A percentile compares a stretch with the other conserved stretches of the same genome.
phyloP scores from a whole-genome alignment of 2,888 invertebrate genomes.

The Norana najaformis region DNA sequence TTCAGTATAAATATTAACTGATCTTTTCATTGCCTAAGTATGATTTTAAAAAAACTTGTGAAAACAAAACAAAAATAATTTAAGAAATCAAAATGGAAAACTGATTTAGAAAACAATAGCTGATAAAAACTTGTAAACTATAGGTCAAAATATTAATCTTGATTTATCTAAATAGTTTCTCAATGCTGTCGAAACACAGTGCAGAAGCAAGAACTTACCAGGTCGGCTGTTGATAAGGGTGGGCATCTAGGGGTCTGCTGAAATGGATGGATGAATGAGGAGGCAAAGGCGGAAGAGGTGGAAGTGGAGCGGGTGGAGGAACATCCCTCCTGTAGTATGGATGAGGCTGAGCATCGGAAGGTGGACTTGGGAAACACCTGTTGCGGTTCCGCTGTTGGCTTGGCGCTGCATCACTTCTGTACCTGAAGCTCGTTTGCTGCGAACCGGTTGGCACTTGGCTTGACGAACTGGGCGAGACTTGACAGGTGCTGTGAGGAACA shows the following conservation, averaged over 20 bases:
- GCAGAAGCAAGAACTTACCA: background rate
- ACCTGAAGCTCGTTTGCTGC: background rate
- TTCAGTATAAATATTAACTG: too few relatives aligned
- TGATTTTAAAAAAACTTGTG: too few relatives aligned
- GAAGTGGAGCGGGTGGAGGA: background rate
- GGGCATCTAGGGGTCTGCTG: background rate
- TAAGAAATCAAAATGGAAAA: too few relatives aligned
- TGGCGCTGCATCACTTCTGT: background rate
- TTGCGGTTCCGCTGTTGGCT: background rate
- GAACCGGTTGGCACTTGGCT: background rate
- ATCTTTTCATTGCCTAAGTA: too few relatives aligned
- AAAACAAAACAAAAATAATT: too few relatives aligned
- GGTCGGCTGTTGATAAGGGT: background rate
- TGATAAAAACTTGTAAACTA: too few relatives aligned
- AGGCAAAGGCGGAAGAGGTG: background rate
- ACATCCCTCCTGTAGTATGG: conserved; percentile 1
- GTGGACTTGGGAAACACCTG: background rate
- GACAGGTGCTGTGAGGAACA: background rate
- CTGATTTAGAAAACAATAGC: too few relatives aligned
- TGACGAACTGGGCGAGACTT: background rate
- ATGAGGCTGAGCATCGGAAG: background rate
- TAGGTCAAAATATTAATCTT: too few relatives aligned
- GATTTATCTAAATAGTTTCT: background rate
- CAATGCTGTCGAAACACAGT: background rate
- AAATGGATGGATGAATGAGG: background rate